A percentile compares a stretch with the other conserved stretches of the same genome.
These are phyloP conservation scores for Phthorimaea operculella DNA, from an alignment of 1,140 invertebrate species.

Conservation along the genomic window DNA sequence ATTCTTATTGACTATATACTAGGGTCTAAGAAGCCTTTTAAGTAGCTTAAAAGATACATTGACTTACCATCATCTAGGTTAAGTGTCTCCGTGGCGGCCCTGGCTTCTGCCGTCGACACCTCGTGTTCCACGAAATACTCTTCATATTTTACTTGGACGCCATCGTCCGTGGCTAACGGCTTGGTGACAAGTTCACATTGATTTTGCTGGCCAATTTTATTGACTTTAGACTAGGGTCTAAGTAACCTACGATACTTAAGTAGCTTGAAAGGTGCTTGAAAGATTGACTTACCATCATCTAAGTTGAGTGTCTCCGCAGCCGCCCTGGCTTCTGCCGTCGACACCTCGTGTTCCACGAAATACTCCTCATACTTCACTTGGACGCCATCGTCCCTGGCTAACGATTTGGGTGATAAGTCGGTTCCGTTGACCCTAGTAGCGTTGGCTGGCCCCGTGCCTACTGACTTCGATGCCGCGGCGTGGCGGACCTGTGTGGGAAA, in stretches of 20 bases:
- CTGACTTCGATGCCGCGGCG: slow-evolving; percentile 41
- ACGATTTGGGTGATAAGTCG: slow-evolving; percentile 10
- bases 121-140: slow-evolving; percentile 70
- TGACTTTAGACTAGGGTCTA: too few species aligned
- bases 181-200: slow-evolving; percentile 43
- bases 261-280: too few species aligned
- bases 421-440: slow-evolving; percentile 24
- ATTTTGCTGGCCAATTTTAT: too few species aligned
- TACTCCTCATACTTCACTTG: slow-evolving; percentile 64
- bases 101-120: slow-evolving; percentile 62
- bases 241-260: too few species aligned
- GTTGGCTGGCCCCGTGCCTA: slow-evolving; percentile 42
- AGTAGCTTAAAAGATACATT: too few species aligned
- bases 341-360: slow-evolving; percentile 69
- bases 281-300: too few species aligned
- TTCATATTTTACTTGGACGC: slow-evolving; percentile 50
- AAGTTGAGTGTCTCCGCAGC: slow-evolving; percentile 48
- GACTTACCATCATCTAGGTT: too few species aligned
- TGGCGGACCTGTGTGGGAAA: slow-evolving; percentile 37
- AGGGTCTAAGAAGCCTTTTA: slow-evolving; percentile 33
- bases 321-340: slow-evolving; percentile 55
- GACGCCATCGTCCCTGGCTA: not conserved
- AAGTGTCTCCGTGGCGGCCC: slow-evolving; percentile 44
- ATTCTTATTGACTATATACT: too few species aligned
- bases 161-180: slow-evolving; percentile 33